A percentile compares a stretch with the other conserved stretches of the same genome.
phyloP scores from a whole-genome alignment of 92 coral and sea anemone species.

The Palythoa grandiflora region DNA sequence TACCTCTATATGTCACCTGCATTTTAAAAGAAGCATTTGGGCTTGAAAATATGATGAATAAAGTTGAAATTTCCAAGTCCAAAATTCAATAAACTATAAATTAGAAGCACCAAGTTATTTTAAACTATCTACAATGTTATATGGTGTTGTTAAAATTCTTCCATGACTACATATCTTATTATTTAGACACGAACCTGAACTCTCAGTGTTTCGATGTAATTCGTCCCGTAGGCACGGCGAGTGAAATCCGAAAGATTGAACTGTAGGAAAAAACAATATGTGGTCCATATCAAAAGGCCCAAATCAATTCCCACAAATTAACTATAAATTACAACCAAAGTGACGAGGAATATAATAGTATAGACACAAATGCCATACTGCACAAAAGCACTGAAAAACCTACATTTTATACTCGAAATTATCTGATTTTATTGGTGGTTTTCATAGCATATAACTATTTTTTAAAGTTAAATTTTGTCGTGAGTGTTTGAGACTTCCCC shows the following conservation, averaged over 20 bases:
- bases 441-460: neutral
- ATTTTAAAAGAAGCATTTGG: neutral
- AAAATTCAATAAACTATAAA: neutral
- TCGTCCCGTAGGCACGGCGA: conserved; percentile 98
- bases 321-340: neutral
- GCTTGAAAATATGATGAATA: neutral
- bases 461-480: neutral
- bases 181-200: conserved; percentile 83
- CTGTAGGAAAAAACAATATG: conserved; percentile 49
- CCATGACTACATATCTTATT: neutral
- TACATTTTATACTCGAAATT: neutral
- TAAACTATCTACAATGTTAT: neutral
- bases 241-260: conserved; percentile 99
- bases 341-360: neutral
- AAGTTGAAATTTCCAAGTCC: too few species aligned
- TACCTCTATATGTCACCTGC: neutral
- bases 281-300: neutral
- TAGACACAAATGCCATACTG: neutral
- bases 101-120: neutral
- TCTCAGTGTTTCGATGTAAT: conserved; percentile 98
- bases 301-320: neutral
- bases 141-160: neutral
- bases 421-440: neutral
- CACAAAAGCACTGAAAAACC: neutral
- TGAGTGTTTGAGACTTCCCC: conserved; percentile 14